A percentile compares a stretch with the other conserved stretches of the same genome.
Conservation (phyloP, 1,140 invertebrate species). For the Drosophila pachea region DNA sequence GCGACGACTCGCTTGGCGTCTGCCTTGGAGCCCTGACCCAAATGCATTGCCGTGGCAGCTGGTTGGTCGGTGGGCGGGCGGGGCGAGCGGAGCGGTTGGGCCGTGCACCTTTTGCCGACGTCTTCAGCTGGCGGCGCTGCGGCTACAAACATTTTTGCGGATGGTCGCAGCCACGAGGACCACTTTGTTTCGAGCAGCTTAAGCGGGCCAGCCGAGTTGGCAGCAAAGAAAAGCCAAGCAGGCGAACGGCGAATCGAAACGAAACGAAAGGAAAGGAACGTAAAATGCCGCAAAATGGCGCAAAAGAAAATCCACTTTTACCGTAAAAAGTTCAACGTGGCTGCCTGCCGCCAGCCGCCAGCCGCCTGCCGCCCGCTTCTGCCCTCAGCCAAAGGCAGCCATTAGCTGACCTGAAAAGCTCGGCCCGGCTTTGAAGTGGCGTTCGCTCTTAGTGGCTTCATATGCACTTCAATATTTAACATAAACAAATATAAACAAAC, state of each 20-base stretch:
- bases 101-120: neutral
- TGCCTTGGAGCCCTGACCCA: constrained; percentile 63
- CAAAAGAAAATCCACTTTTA: constrained; percentile 71
- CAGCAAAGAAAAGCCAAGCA: constrained; percentile 66
- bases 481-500: constrained; percentile 67
- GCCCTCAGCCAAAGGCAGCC: constrained; percentile 60
- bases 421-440: constrained; percentile 39
- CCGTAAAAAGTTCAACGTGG: constrained; percentile 61
- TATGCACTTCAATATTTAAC: constrained; percentile 67
- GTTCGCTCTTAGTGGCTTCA: constrained; percentile 50
- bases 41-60: constrained; percentile 21
- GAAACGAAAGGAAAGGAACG: constrained; percentile 55
- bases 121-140: constrained; percentile 28
- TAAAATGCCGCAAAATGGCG: constrained; percentile 68
- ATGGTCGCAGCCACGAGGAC: constrained; percentile 66
- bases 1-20: constrained; percentile 42
- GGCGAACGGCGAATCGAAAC: constrained; percentile 26
- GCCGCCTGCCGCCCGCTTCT: constrained; percentile 40
- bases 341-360: neutral
- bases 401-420: constrained; percentile 69
- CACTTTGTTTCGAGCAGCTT: constrained; percentile 60
- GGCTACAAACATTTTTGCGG: constrained; percentile 74
- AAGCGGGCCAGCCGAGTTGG: constrained; percentile 37
- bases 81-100: neutral
- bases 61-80: neutral